phyloP scores from a whole-genome alignment of 2,113 vertebrate genomes.

The Muntiacus muntjak region DNA sequence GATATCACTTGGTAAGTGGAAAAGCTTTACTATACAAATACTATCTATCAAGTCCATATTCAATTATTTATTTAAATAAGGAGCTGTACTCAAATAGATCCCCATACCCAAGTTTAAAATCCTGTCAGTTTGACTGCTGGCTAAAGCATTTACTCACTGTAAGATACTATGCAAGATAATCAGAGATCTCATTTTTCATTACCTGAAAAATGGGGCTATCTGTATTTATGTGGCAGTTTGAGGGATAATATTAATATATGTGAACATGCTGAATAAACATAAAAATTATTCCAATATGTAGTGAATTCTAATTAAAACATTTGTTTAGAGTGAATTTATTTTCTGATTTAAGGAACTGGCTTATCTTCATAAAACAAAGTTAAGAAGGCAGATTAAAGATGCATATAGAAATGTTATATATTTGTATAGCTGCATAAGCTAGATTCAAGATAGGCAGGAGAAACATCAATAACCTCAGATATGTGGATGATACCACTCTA shows the following conservation, averaged over 20 bases:
- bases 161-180: background rate
- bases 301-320: conserved; percentile 16
- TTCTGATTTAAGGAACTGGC: conserved; percentile 2
- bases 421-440: background rate
- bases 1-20: background rate
- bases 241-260: background rate
- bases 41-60: background rate
- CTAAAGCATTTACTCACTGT: background rate
- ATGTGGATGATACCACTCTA: background rate
- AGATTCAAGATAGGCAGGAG: background rate
- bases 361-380: background rate
- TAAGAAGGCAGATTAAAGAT: background rate
- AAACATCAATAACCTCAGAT: background rate
- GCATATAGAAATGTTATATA: background rate
- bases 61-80: background rate
- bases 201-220: background rate
- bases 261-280: background rate
- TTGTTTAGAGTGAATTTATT: conserved; percentile 21
- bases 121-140: background rate
- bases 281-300: background rate
- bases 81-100: background rate
- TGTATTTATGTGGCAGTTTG: background rate
- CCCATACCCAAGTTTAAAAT: background rate
- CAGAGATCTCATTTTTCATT: background rate
- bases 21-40: background rate